Base-by-base conservation (phyloP, 2,797 vertebrate genomes). In the Leptoclinus maculatus region DNA sequence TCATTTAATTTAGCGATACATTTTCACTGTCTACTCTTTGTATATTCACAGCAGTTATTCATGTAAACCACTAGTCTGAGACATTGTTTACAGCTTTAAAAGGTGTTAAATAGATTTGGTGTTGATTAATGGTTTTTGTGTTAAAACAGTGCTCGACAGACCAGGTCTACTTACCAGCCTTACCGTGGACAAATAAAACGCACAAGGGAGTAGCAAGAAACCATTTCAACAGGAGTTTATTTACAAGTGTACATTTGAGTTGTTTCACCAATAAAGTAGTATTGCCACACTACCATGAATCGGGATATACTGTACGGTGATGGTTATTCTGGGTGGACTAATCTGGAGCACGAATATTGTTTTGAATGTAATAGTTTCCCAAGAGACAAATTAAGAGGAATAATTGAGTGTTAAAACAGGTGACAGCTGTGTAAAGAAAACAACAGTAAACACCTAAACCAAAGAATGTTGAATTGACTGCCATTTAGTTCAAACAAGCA, bases 211-310 rank as follows among this genome's bases (percentile, higher is more conserved):
- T 21, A 67, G 54, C 39, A 79, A 66, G n/a, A 69, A 53, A 63
- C 49, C 54, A 83, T 71, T 81, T 89, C 64, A 72, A 93, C 93
- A 94, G 80, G 64, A 90, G 88, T 96, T 95, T 95, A 95, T 96
- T 96, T 93, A 94, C 92, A 95, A 82, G 84, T 88, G 92, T 92
- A 94, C 93, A 95, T 81, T 86, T 78, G 23, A 74, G 82, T 80
- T 65, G 62, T 82, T 91, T 84, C 80, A 87, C 62, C 75, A 79
- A 65, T 78, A 78, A 84, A 85, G 91, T 78, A 84, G 82, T 63
- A 85, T 71, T 89, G 88, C 69, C 77, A 89, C 63, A 87, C 82
- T 78, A 86, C 78, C 49, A 79, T 62, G 45, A 80, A 70, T 49
- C 5, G 17, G 68, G 67, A 78, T 59, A 76, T 75, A 58, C 7